Percentiles rank a stretch among this genome's conserved stretches.
These are phyloP conservation scores for Danio jaintianensis DNA, from an alignment of 2,797 vertebrate genomes.

Conservation along the genomic window DNA sequence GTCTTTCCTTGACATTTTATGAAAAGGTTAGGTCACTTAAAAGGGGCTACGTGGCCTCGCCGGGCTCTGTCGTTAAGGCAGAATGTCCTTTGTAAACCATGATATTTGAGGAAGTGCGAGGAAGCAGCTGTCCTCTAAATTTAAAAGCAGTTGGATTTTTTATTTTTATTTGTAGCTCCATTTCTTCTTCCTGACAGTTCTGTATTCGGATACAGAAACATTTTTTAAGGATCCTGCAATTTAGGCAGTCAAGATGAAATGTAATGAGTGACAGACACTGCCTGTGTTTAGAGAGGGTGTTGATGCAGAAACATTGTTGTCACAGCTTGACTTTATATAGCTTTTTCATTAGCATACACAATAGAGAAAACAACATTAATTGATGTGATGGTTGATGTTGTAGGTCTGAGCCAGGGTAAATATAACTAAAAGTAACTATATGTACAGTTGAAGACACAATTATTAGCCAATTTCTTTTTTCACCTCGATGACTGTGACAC, in stretches of 20 bases:
- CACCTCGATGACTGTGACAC: too few species aligned
- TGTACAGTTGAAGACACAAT: too few species aligned
- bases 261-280: background rate
- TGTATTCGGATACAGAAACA: background rate
- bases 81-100: slow-evolving; percentile 61
- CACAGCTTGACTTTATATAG: background rate
- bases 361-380: background rate
- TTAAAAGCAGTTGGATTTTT: slow-evolving; percentile 20
- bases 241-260: background rate
- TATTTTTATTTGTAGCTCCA: background rate
- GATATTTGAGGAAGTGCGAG: slow-evolving; percentile 37
- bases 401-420: too few species aligned
- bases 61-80: slow-evolving; percentile 34
- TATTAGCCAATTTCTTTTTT: too few species aligned
- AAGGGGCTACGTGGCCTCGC: slow-evolving; percentile 45
- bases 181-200: background rate
- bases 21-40: slow-evolving; percentile 67
- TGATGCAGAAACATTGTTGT: slow-evolving; percentile 13
- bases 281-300: background rate
- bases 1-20: slow-evolving; percentile 67
- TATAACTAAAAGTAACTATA: too few species aligned
- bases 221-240: slow-evolving; percentile 11
- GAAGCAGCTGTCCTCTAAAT: slow-evolving; percentile 48
- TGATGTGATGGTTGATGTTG: too few species aligned
- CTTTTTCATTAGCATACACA: background rate